phyloP scores from a whole-genome alignment of 2,888 invertebrate genomes.

The Cosmia pyralina region DNA sequence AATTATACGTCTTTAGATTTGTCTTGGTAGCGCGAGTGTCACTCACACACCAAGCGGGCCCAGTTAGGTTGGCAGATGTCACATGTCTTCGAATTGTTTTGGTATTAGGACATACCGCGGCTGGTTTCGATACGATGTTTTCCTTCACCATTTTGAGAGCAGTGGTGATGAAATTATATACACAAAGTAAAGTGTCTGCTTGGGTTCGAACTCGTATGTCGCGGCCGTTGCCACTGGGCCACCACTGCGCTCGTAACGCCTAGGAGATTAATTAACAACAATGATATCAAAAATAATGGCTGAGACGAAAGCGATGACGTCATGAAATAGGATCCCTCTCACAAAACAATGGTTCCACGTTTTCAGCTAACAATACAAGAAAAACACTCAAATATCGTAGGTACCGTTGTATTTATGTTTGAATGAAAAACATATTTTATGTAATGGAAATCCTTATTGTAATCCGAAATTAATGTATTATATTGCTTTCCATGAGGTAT shows the following conservation, averaged over 20 bases:
- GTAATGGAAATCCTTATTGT: slow-evolving; percentile 5
- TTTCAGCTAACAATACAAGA: slow-evolving; percentile 33
- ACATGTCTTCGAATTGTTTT: too few relatives aligned
- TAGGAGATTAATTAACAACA: slow-evolving; percentile 49
- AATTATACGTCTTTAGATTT: too few relatives aligned
- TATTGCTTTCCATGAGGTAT: background rate
- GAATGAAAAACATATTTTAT: slow-evolving; percentile 10
- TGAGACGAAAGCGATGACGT: slow-evolving; percentile 35
- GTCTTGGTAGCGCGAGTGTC: too few relatives aligned
- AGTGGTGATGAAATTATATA: too few relatives aligned
- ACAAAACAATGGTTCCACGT: slow-evolving; percentile 22
- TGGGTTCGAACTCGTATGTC: too few relatives aligned
- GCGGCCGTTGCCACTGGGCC: too few relatives aligned
- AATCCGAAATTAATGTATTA: slow-evolving; percentile 9
- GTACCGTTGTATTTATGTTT: background rate
- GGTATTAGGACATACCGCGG: too few relatives aligned
- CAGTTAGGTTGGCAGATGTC: too few relatives aligned
- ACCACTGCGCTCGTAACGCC: slow-evolving; percentile 8
- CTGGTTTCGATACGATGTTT: too few relatives aligned
- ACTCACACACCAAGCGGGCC: too few relatives aligned
- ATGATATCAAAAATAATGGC: slow-evolving; percentile 52
- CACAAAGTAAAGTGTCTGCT: too few relatives aligned
- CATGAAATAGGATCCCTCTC: slow-evolving; percentile 3
- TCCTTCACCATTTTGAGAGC: too few relatives aligned
- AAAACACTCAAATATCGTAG: slow-evolving; percentile 10